Base-by-base conservation (phyloP, 2,113 vertebrate genomes). In the Istiophorus platypterus region DNA sequence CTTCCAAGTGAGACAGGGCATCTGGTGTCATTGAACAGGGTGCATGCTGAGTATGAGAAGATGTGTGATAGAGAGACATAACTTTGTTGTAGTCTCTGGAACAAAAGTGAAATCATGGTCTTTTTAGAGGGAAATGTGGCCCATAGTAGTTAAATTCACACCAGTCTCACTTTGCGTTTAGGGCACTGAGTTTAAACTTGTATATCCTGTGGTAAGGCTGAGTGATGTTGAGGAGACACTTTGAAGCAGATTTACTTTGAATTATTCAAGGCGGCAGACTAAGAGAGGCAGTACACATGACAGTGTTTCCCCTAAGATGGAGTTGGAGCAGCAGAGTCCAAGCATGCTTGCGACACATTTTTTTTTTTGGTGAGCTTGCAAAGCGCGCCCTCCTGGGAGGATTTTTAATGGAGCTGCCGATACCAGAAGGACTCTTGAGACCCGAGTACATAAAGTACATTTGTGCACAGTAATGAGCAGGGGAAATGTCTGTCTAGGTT, bases 261-360 rank as follows among this genome's bases (percentile, higher is more conserved):
- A 86, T 88, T 82, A 88, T 86, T 87, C 31, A 84, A 11, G 20
- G 34, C 2, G 2, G 37, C 59, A 78, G 72, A 64, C 56, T 34
- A 9, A 61, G 24, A 73, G 31, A 78, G 54, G 63, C 0, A 9
- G 39, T 6, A 20, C 47, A 68, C 20, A 63, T 6, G 31, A 34
- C 31, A 34, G 31, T 34, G 31, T 34, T 34, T 4, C 31, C 31
- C 31, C 31, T 34, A 34, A 6, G 31, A 34, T 34, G 31, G 31
- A 34, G 31, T 34, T 34, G 31, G 3, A 34, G 31, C 31, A 34
- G 31, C 31, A 34, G 31, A 6, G 31, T 34, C 6, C 31, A 34
- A 34, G 31, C 31, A 34, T 4, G 31, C 6, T 3, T 6, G 31
- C 31, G 6, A 34, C 6, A 6, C 31, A 6, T 34, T 34, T 34